Evolutionary conservation across 2,888 invertebrate genomes (phyloP), one percentile per base, ranked within the genome.

Genomic region (Linnaemya vulpina): DNA sequence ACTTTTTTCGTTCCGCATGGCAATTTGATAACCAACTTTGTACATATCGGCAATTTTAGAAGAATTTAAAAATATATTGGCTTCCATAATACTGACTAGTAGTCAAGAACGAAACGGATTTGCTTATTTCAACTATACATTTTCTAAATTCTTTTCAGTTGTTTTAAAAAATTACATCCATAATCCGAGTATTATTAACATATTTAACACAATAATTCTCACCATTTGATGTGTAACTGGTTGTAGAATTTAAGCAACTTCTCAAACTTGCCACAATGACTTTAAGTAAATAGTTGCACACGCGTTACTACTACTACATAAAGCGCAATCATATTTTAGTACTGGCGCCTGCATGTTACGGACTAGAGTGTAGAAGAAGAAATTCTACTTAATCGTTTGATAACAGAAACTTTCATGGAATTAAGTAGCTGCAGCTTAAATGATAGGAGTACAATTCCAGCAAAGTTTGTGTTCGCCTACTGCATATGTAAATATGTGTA

Each of bases 331-430:
- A 46, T 20, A 51, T 55, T 74, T 68, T 55, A 83, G 83, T 74
- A 83, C 78, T 83, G 83, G 83, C 74, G 83, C 83, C 83, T 78
- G 77, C 78, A 83, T 74, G 38, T 55, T 67, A 46, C 58, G 8
- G 13, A 30, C 9, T 22, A 35, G 11, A 46, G 58, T 58, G 35
- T 38, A 60, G 38, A 13, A n/a, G 49, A 77, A 13, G 17, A 38
- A 77, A 43, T 25, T 53, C 49, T 53, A 68, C 13, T 13, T 55
- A 30, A 65, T 38, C 55, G 53, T 46, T 51, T 43, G 63, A 70
- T 65, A 78, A 73, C 53, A 68, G 17, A 73, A 60, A 71, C 46
- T 70, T 70, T 63, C 46, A 73, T 73, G 55, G 38, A 79, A 55
- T 63, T 73, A 63, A 46, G 20, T 58, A 74, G 49, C 43, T 65